A percentile compares a stretch with the other conserved stretches of the same genome.
Conservation (phyloP, 2,888 invertebrate species). For the Ethmia dodecea region DNA sequence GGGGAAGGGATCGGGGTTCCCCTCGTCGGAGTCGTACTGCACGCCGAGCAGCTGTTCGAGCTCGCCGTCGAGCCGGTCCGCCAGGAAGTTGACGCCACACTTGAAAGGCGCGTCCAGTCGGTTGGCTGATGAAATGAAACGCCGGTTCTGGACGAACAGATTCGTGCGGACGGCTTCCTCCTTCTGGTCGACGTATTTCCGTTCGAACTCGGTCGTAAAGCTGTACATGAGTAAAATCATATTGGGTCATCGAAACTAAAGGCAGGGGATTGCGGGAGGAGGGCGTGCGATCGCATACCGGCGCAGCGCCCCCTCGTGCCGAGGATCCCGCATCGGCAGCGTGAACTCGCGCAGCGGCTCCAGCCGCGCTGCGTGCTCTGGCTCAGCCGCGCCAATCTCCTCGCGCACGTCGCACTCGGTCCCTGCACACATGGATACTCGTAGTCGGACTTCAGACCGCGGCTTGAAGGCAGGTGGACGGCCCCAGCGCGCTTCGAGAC, state of each 20-base stretch:
- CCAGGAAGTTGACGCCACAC: conserved; percentile 42
- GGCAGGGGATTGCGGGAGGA: background rate
- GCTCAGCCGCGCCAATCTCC: conserved; percentile 22
- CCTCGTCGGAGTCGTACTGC: conserved; percentile 15
- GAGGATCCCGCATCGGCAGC: conserved; percentile 37
- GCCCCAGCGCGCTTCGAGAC: conserved; percentile 4
- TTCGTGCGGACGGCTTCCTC: conserved; percentile 58
- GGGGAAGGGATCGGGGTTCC: conserved; percentile 38
- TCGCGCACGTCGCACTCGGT: conserved; percentile 34
- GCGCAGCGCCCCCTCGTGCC: conserved; percentile 31
- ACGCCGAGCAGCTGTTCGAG: conserved; percentile 37
- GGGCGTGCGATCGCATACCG: conserved; percentile 21
- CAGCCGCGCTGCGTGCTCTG: conserved; percentile 33
- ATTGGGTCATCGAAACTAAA: background rate
- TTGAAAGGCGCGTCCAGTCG: conserved; percentile 49
- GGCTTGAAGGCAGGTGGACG: too few relatives aligned
- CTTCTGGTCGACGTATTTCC: conserved; percentile 39
- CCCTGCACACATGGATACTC: too few relatives aligned
- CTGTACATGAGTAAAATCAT: conserved; percentile 26
- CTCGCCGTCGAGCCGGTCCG: conserved; percentile 47
- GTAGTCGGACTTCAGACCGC: too few relatives aligned
- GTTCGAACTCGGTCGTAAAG: conserved; percentile 33
- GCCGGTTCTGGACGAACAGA: conserved; percentile 39
- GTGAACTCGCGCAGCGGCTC: conserved; percentile 60
- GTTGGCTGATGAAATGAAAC: conserved; percentile 49